Base-by-base conservation (phyloP, 2,888 invertebrate species). In the Eilema sororculum region DNA sequence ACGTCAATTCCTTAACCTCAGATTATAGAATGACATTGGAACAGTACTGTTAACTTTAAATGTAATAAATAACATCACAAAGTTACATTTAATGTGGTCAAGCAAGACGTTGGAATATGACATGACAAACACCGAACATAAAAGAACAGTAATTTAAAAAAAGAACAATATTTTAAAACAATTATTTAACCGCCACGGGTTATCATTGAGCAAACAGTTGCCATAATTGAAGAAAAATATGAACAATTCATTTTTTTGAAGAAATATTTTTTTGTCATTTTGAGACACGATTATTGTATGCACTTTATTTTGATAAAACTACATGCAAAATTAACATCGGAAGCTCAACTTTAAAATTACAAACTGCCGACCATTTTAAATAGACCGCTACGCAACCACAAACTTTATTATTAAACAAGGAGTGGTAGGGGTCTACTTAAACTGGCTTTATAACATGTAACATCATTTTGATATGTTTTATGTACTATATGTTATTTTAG, bases 401-500 rank as follows among this genome's bases (percentile, higher is more conserved):
- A 74, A 79, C 75, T 76, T 74, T 76, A 71, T 72, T 79, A 73
- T 71, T 78, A 76, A 76, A 74, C 68, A 78, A 77, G 71, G 20
- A 58, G 66, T 72, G 65, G 75, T 74, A 74, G 73, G 68, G 73
- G 71, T 80, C 79, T 80, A 74, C 71, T 82, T 82, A 86, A 83
- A 76, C 77, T 84, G 80, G 85, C 80, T 80, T 79, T 76, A 86
- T 81, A 88, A 86, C 84, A 85, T 86, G 81, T 86, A 90, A 89
- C 85, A 86, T 90, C 84, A 80, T 84, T 89, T 89, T 95, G 95
- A 94, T 95, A 95, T 95, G 95, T 95, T 91, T 92, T 86, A 92
- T 94, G 93, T 94, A 93, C 92, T 94, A 93, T 92, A 90, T 84
- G 90, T 91, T 89, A 89, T 84, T 89, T 90, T 91, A 89, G 89